Conservation (phyloP, 2,113 vertebrate species). For the Chunga burmeisteri region DNA sequence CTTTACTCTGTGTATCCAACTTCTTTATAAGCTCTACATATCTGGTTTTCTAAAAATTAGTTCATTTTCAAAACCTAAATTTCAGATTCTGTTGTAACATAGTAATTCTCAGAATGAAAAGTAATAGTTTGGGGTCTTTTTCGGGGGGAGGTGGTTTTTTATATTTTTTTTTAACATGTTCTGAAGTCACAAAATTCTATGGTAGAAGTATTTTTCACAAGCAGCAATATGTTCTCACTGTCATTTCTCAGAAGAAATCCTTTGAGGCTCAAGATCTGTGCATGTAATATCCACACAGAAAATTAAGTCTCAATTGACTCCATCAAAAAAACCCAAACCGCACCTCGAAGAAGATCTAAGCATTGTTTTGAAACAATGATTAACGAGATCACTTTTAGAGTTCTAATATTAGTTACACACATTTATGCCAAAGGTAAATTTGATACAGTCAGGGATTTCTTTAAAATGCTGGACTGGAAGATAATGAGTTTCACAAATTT, state of each 20-base stretch:
- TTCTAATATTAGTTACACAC: constrained; percentile 19
- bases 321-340: not conserved
- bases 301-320: not conserved
- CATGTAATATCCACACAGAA: not conserved
- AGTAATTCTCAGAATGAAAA: not conserved
- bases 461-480: not conserved
- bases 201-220: not conserved
- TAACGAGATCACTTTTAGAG: constrained; percentile 1
- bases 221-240: not conserved
- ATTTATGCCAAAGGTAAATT: not conserved
- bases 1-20: not conserved
- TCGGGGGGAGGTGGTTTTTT: not conserved
- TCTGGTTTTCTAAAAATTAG: not conserved
- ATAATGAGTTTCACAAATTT: constrained; percentile 34
- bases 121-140: not conserved
- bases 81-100: not conserved
- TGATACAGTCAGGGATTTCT: not conserved
- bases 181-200: not conserved
- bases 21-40: not conserved
- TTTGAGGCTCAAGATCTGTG: not conserved
- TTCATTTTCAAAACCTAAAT: not conserved
- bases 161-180: not conserved
- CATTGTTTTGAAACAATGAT: not conserved
- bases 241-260: not conserved
- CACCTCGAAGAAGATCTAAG: not conserved